Conservation (phyloP, 2,113 vertebrate genomes). For the Nothobranchius kuhntae region DNA sequence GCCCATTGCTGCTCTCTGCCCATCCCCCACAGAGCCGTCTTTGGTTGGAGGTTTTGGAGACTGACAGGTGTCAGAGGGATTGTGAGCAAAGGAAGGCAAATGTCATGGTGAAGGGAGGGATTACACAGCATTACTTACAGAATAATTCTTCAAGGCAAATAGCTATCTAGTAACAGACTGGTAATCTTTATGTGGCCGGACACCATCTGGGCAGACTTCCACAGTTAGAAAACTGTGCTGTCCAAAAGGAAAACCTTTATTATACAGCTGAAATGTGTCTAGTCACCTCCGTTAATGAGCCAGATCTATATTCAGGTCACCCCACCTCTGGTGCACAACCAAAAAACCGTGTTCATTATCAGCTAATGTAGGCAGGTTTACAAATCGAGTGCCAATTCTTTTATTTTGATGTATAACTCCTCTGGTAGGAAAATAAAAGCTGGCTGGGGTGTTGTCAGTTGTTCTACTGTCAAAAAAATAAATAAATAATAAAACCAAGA, state of each 20-base stretch:
- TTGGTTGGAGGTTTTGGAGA: conserved; percentile 22
- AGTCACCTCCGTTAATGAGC: conserved; percentile 73
- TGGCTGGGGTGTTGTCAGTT: no score
- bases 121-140: conserved; percentile 68
- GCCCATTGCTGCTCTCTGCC: not conserved
- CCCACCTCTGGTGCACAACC: conserved; percentile 49
- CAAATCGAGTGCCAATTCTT: conserved; percentile 46
- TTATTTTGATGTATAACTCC: conserved; percentile 62
- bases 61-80: conserved; percentile 66
- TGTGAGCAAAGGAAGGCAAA: conserved; percentile 60
- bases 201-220: conserved; percentile 72
- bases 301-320: conserved; percentile 40
- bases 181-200: conserved; percentile 67
- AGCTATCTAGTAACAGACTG: conserved; percentile 41
- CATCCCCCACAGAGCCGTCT: conserved; percentile 22
- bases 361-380: conserved; percentile 46
- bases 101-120: conserved; percentile 59
- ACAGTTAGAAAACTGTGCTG: conserved; percentile 46
- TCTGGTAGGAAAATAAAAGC: no score
- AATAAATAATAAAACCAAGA: no score
- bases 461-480: no score
- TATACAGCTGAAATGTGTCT: conserved; percentile 74
- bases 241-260: conserved; percentile 66
- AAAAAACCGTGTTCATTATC: conserved; percentile 69
- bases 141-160: conserved; percentile 63